A percentile compares a stretch with the other conserved stretches of the same genome.
Conservation (phyloP, 1,140 invertebrate genomes). For the Brachionus koreanus region DNA sequence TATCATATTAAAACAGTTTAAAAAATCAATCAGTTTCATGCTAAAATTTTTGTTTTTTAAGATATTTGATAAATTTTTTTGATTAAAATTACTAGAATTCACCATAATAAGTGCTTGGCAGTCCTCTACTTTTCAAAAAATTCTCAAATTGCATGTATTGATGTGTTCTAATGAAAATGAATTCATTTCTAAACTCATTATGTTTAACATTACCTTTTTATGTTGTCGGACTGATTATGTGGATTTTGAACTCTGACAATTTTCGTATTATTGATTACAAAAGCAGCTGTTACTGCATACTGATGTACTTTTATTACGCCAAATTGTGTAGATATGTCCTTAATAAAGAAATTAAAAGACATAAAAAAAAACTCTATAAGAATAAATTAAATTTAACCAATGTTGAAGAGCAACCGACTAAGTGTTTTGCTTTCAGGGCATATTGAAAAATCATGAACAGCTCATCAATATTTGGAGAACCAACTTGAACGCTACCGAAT, state of each 20-base stretch:
- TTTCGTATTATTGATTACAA: constrained; percentile 7
- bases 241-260: constrained; percentile 37
- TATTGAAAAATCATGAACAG: constrained; percentile 4
- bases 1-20: constrained; percentile 11
- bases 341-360: background rate
- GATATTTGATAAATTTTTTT: background rate
- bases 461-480: background rate
- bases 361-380: background rate
- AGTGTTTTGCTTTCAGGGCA: background rate
- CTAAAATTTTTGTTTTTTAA: background rate
- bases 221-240: constrained; percentile 12
- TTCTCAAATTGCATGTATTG: constrained; percentile 4
- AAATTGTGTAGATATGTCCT: background rate
- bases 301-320: background rate
- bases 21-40: constrained; percentile 3
- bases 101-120: background rate
- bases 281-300: constrained; percentile 20
- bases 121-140: background rate
- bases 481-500: background rate
- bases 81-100: constrained; percentile 38
- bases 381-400: background rate
- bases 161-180: background rate
- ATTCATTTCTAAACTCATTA: background rate
- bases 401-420: background rate
- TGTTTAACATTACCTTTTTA: background rate